phyloP scores from a whole-genome alignment of 2,888 invertebrate genomes.

The Eremobia ochroleuca region DNA sequence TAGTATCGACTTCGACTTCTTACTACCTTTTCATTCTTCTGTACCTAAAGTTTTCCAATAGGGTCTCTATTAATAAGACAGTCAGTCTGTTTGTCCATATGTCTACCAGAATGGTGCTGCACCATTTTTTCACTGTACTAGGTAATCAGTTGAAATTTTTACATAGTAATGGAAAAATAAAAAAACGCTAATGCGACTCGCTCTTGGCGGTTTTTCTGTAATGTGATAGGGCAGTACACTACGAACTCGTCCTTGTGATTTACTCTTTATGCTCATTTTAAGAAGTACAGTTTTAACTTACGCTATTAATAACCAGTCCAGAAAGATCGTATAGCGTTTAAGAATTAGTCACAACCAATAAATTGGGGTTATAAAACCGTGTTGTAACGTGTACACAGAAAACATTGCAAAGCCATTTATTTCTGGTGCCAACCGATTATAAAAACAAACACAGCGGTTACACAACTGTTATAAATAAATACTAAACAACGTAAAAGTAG shows the following conservation, averaged over 20 bases:
- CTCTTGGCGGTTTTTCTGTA: not conserved
- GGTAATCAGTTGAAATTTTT: not conserved
- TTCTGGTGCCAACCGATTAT: conserved; percentile 49
- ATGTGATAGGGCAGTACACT: not conserved
- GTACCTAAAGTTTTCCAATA: not conserved
- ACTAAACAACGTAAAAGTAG: conserved; percentile 62
- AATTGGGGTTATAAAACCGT: conserved; percentile 52
- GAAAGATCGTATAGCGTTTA: not conserved
- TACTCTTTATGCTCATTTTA: not conserved
- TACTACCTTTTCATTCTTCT: not conserved
- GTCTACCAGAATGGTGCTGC: too few species aligned
- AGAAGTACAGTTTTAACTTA: not conserved
- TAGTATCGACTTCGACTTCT: not conserved
- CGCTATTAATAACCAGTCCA: not conserved
- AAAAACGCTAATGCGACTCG: not conserved
- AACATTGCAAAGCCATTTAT: conserved; percentile 60
- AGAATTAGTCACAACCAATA: conserved; percentile 45
- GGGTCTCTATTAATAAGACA: not conserved
- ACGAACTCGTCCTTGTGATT: not conserved
- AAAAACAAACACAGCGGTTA: conserved; percentile 57
- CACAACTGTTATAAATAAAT: conserved; percentile 60
- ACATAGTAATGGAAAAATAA: not conserved
- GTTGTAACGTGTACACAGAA: conserved; percentile 35
- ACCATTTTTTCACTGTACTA: not conserved
- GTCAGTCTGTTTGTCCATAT: too few species aligned